Percentiles rank a stretch among this genome's conserved stretches.
Evolutionary conservation across 1,140 invertebrate genomes (phyloP).

Genomic region (Drosophila ambigua): DNA sequence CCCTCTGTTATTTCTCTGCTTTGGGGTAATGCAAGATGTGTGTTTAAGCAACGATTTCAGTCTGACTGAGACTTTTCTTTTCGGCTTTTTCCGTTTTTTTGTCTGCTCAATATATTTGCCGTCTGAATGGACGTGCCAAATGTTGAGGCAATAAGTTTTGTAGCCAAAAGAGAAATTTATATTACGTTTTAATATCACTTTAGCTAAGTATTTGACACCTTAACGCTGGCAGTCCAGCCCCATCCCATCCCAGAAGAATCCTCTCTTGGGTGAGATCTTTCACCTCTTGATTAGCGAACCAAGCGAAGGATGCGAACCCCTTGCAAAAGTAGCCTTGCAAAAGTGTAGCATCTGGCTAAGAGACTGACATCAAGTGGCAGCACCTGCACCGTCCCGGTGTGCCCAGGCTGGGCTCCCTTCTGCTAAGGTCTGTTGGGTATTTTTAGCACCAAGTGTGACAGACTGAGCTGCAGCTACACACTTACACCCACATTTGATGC

Average conservation of each 20-base stretch:
- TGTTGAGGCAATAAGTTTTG: conserved; percentile 69
- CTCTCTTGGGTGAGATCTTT: not conserved
- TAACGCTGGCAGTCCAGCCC: not conserved
- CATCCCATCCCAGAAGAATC: not conserved
- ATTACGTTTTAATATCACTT: conserved; percentile 60
- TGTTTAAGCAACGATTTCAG: conserved; percentile 55
- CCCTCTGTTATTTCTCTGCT: conserved; percentile 3
- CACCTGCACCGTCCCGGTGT: conserved; percentile 15
- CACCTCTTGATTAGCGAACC: conserved; percentile 12
- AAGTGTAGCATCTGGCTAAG: not conserved
- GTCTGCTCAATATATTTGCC: conserved; percentile 60
- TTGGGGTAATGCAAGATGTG: conserved; percentile 53
- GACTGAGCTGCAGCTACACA: conserved; percentile 33
- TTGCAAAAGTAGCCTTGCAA: not conserved
- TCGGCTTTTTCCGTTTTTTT: conserved; percentile 44
- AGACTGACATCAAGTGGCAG: conserved; percentile 41
- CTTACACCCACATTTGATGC: conserved; percentile 49
- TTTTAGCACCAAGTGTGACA: conserved; percentile 43
- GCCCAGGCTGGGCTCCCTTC: not conserved
- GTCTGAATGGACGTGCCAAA: conserved; percentile 70
- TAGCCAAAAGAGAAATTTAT: conserved; percentile 61
- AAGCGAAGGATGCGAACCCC: too few relatives aligned
- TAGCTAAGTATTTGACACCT: conserved; percentile 57
- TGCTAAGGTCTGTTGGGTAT: conserved; percentile 32
- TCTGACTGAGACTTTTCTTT: conserved; percentile 35